phyloP scores from a whole-genome alignment of 2,113 vertebrate genomes.

The Lepus timidus region DNA sequence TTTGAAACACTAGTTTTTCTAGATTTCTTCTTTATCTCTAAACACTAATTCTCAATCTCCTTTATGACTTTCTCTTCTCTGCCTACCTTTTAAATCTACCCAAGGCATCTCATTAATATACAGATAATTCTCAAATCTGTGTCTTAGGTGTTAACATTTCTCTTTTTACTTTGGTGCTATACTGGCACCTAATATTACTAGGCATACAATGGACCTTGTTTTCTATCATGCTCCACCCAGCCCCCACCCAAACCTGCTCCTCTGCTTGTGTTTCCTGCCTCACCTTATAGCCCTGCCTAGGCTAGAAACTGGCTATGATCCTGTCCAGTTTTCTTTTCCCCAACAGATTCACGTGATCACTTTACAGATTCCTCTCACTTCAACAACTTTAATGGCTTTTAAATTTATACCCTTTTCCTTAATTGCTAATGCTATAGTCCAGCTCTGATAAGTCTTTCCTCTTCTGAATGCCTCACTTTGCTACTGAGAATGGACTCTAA shows the following conservation, averaged over 20 bases:
- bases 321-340: neutral
- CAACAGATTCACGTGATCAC: neutral
- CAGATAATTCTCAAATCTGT: neutral
- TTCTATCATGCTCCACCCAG: neutral
- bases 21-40: neutral
- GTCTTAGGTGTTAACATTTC: neutral
- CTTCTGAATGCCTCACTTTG: neutral
- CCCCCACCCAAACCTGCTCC: constrained; percentile 4
- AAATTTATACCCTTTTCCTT: neutral
- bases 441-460: neutral
- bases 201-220: neutral
- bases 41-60: neutral
- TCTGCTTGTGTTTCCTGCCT: neutral
- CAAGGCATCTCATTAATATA: neutral
- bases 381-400: neutral
- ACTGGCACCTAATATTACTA: neutral
- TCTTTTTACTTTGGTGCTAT: neutral
- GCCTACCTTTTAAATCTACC: neutral
- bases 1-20: neutral
- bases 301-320: neutral
- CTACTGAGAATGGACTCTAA: neutral
- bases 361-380: neutral
- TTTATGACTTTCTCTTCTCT: neutral
- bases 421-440: too few relatives aligned
- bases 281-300: too few relatives aligned